These are phyloP conservation scores for Plebejus melissa DNA, from an alignment of 2,888 invertebrate genomes.

Conservation along the genomic window DNA sequence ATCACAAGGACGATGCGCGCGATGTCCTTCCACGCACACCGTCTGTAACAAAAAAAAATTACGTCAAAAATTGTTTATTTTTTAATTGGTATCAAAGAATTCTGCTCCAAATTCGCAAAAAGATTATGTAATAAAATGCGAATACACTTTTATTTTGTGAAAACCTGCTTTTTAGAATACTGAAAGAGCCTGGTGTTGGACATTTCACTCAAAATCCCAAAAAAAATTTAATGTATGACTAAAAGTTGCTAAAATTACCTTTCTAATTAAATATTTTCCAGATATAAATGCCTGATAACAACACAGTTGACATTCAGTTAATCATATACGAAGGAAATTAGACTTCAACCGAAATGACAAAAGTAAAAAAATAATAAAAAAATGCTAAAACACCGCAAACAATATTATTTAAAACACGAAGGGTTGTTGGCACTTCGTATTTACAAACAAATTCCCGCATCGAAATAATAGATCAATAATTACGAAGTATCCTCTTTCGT, in stretches of 20 bases:
- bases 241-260: background rate
- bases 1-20: slow-evolving; percentile 78
- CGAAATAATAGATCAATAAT: slow-evolving; percentile 41
- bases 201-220: background rate
- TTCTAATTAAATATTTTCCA: background rate
- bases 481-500: slow-evolving; percentile 61
- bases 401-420: slow-evolving; percentile 32
- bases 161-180: background rate
- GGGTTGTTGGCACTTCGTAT: slow-evolving; percentile 59
- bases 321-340: background rate
- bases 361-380: slow-evolving; percentile 28
- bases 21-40: slow-evolving; percentile 70
- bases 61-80: slow-evolving; percentile 26
- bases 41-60: slow-evolving; percentile 69
- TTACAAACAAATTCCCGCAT: slow-evolving; percentile 57
- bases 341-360: background rate
- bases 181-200: background rate
- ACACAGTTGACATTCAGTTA: background rate
- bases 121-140: too few relatives aligned
- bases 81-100: background rate
- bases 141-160: background rate
- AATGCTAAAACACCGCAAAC: slow-evolving; percentile 36
- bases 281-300: background rate
- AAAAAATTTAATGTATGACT: background rate
- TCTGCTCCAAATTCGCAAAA: background rate